Conservation (phyloP, 2,113 vertebrate species). For the Rousettus leschenaultii region DNA sequence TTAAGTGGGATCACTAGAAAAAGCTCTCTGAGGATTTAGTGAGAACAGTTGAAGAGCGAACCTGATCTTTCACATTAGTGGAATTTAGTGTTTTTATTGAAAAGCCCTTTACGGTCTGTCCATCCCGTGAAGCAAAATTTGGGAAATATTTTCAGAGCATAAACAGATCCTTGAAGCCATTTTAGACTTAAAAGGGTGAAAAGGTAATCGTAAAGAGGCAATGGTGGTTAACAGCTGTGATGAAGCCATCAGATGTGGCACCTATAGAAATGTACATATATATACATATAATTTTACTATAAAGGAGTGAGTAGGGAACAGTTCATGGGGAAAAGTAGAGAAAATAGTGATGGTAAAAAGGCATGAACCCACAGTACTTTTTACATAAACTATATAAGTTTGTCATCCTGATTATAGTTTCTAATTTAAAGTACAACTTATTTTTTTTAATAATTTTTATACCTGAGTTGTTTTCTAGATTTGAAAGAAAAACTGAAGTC, state of each 20-base stretch:
- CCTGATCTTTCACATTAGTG: not conserved
- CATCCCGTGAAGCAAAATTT: not conserved
- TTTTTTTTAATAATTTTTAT: not conserved
- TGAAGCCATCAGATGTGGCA: not conserved
- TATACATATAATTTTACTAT: not conserved
- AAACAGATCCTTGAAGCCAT: not conserved
- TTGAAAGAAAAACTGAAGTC: not conserved
- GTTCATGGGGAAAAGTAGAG: not conserved
- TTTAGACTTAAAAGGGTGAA: not conserved
- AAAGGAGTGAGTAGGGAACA: not conserved
- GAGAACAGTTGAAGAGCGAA: not conserved
- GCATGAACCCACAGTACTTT: not conserved
- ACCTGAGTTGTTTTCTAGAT: not conserved
- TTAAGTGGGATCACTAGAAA: not conserved
- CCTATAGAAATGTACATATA: not conserved
- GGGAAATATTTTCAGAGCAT: not conserved
- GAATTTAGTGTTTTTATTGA: not conserved
- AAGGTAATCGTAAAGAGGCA: not conserved
- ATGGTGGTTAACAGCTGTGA: not conserved
- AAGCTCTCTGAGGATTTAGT: not conserved
- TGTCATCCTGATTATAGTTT: not conserved
- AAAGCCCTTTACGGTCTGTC: not conserved
- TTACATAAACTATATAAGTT: not conserved
- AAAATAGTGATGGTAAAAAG: not conserved
- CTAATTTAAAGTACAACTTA: not conserved